Evolutionary conservation across 2,888 invertebrate species (phyloP), one percentile per base, ranked within the genome.

Genomic region (Stenodera caucasica): DNA sequence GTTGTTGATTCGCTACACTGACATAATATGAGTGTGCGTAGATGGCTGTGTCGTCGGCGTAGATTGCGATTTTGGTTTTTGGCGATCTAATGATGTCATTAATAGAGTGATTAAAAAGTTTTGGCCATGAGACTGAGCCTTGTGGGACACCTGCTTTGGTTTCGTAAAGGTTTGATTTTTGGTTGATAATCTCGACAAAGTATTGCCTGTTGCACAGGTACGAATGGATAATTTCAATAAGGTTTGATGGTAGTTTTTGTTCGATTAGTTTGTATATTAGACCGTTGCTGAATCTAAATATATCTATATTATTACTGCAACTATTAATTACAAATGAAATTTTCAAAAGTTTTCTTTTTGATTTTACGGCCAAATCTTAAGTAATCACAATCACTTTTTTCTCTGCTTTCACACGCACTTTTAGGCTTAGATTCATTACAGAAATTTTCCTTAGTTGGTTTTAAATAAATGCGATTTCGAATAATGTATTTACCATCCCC

Each of bases 131-230:
- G 2, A 68, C 52, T 9, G 55, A 40, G 15, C 67, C 69, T 64
- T 73, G 70, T 1, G 75, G 74, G 0, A 75, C 73, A 30, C 75
- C 74, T 3, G 74, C 72, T 12, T 30, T 52, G 40, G 73, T 66
- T 32, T 54, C 35, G 50, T 63, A 59, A 12, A 21, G 40, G 1
- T 53, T 40, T 0, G 72, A 73, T 7, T 35, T n/a, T 9, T 49
- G 33, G 8, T 58, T 51, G n/a, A 70, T 69, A 0, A 70, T 57
- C 15, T 55, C 49, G 0, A 75, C 73, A 26, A 32, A 23, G 18
- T 74, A 71, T 30, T 50, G 59, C 29, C 67, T 14, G 18, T 61
- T 35, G 1, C 26, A n/a, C 29, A 75, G 33, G 51, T 73, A 76
- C 6, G 67, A 67, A 29, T 65, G 33, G 0, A 70, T 57, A 23